Conservation (phyloP, 2,797 vertebrate species). For the Poecilia picta region DNA sequence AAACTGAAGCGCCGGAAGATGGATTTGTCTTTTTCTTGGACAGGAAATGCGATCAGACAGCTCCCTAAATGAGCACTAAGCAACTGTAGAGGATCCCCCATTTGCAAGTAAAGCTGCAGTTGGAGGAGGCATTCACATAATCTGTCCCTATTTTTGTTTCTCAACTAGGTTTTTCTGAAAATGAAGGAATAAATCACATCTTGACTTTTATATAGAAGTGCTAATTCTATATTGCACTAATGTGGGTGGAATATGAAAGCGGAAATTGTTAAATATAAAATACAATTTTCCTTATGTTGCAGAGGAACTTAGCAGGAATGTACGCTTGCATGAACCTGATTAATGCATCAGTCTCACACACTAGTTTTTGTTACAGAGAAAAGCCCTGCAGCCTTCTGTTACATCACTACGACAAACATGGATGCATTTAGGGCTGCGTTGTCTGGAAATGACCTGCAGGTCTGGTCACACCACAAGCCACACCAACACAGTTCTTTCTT, state of each 20-base stretch:
- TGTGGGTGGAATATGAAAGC: background rate
- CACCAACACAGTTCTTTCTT: background rate
- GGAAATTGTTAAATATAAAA: background rate
- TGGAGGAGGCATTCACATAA: slow-evolving; percentile 1
- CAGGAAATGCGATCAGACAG: slow-evolving; percentile 53
- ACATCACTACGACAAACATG: background rate
- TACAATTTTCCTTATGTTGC: background rate
- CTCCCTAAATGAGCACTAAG: slow-evolving; percentile 51
- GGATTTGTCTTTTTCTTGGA: slow-evolving; percentile 46
- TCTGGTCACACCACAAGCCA: background rate
- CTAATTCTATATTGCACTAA: background rate
- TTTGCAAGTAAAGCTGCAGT: slow-evolving; percentile 22
- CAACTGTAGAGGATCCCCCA: slow-evolving; percentile 14
- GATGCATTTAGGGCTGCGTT: background rate
- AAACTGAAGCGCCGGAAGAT: slow-evolving; percentile 27
- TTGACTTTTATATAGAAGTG: background rate
- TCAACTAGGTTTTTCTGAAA: background rate
- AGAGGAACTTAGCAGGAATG: background rate
- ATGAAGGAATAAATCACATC: background rate
- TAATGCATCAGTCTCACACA: background rate
- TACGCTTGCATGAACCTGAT: background rate
- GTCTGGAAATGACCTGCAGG: background rate
- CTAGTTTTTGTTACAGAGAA: background rate
- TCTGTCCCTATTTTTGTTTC: background rate
- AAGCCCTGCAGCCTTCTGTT: background rate